These are phyloP conservation scores for Pluvialis apricaria DNA, from an alignment of 2,113 vertebrate species.

Conservation along the genomic window DNA sequence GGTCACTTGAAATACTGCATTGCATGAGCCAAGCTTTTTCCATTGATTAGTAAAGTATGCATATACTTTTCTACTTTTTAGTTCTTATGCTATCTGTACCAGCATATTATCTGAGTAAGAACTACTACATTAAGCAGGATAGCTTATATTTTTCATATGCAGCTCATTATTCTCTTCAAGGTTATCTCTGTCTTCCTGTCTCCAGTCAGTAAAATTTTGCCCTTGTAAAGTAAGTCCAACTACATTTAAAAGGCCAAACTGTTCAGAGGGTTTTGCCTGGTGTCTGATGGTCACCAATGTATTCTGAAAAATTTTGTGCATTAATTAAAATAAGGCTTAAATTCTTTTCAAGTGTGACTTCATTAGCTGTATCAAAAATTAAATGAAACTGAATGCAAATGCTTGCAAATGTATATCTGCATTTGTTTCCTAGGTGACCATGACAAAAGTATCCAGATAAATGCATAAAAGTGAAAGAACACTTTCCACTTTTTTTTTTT, in stretches of 20 bases:
- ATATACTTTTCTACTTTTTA: not conserved
- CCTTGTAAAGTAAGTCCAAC: not conserved
- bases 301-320: not conserved
- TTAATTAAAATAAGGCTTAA: not conserved
- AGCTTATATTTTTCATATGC: not conserved
- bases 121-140: not conserved
- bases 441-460: not conserved
- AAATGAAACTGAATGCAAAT: not conserved
- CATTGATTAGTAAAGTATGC: not conserved
- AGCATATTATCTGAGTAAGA: not conserved
- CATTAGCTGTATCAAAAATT: not conserved
- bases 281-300: not conserved
- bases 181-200: not conserved
- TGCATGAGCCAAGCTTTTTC: not conserved
- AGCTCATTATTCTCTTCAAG: not conserved
- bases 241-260: not conserved
- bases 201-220: not conserved
- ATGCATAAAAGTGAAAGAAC: not conserved
- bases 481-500: not conserved
- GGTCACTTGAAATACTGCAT: not conserved
- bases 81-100: not conserved
- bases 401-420: not conserved
- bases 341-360: not conserved
- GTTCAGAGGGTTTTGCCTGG: not conserved
- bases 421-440: conserved; percentile 26